These are phyloP conservation scores for Corythoichthys intestinalis DNA, from an alignment of 2,113 vertebrate species.

Conservation along the genomic window DNA sequence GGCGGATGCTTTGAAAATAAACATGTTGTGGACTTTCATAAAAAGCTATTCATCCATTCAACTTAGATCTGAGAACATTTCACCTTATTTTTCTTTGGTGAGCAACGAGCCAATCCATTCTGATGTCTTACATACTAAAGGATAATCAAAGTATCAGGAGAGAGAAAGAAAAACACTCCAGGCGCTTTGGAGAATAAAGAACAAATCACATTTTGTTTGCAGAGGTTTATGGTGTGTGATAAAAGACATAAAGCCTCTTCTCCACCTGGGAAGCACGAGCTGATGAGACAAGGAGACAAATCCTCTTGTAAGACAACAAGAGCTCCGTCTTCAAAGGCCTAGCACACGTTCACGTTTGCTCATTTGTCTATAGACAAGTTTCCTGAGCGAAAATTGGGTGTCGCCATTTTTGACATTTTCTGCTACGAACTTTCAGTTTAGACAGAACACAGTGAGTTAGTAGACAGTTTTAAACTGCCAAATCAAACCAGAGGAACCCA, in stretches of 20 bases:
- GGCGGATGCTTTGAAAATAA: conserved; percentile 64
- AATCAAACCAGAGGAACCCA: too few relatives aligned
- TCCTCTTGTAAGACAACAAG: conserved; percentile 28
- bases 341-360: conserved; percentile 1
- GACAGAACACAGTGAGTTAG: too few relatives aligned
- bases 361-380: conserved; percentile 6
- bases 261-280: conserved; percentile 28
- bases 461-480: too few relatives aligned
- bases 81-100: conserved; percentile 22
- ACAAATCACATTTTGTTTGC: conserved; percentile 31
- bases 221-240: conserved; percentile 12
- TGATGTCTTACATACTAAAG: conserved; percentile 13
- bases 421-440: too few relatives aligned
- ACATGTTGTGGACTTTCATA: conserved; percentile 49
- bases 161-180: neutral
- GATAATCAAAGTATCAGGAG: conserved; percentile 8
- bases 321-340: conserved; percentile 7
- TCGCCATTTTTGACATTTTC: too few relatives aligned
- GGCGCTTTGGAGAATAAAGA: conserved; percentile 13
- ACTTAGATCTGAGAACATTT: conserved; percentile 41
- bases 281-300: conserved; percentile 33
- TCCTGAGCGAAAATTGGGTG: too few relatives aligned
- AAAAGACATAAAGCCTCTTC: conserved; percentile 8
- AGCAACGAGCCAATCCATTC: conserved; percentile 26
- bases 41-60: conserved; percentile 49